Conservation (phyloP, 2,113 vertebrate genomes). For the Cavia porcellus region DNA sequence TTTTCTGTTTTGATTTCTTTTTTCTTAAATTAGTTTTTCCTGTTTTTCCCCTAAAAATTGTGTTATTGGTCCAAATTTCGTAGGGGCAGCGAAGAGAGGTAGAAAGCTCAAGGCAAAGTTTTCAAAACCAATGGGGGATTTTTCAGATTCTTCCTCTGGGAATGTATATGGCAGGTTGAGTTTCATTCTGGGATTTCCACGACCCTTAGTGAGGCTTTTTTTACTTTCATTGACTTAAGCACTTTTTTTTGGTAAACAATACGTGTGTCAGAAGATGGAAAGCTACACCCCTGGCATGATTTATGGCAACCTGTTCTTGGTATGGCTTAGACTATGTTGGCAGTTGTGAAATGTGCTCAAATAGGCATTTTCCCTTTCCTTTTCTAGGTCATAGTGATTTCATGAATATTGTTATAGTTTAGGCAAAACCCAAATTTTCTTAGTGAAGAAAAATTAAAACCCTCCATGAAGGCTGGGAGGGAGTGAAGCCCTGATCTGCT, state of each 20-base stretch:
- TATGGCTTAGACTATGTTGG: background rate
- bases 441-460: conserved; percentile 4
- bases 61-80: background rate
- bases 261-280: background rate
- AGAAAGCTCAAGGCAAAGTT: fast-evolving
- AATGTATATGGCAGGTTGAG: fast-evolving
- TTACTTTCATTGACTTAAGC: background rate
- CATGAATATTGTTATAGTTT: background rate
- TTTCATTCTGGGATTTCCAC: background rate
- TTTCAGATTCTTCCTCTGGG: too few relatives aligned
- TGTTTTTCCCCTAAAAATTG: background rate
- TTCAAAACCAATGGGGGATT: fast-evolving
- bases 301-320: background rate
- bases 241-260: background rate
- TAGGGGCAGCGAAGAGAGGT: too few relatives aligned
- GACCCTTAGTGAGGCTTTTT: background rate
- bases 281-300: background rate
- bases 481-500: background rate
- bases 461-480: background rate
- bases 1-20: conserved; percentile 34
- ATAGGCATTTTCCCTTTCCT: background rate
- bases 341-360: background rate
- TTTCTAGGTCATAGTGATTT: conserved; percentile 24
- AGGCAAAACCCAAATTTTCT: background rate
- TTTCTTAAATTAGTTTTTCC: background rate